Base-by-base conservation (phyloP, 2,113 vertebrate genomes). In the Mormoops blainvillei region DNA sequence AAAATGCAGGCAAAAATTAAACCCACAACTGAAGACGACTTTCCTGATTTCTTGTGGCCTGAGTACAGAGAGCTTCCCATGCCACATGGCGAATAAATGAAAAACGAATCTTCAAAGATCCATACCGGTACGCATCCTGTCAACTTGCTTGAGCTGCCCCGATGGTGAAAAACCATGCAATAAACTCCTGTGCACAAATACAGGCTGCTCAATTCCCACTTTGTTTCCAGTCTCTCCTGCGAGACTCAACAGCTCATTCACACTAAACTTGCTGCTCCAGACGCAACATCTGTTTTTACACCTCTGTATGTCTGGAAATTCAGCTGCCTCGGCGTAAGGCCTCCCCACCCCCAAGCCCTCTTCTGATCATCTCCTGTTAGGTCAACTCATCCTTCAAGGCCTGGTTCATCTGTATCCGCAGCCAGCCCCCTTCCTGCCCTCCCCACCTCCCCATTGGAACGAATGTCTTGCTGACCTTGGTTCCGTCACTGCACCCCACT, bases 131-230 rank as follows among this genome's bases (percentile, higher is more conserved):
- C 16, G 43, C 33, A 80, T 50, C n/a, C 45, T 68, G n/a, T 50
- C 54, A 33, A 58, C 10, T 86, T 6, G 18, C 74, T 4, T 54
- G 45, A 81, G 22, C 74, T 82, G 22, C 33, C 22, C 38, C 0
- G 43, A 41, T 6, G 31, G 93, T 43, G 48, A 10, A 45, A 54
- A 90, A 38, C 28, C 7, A 2, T 15, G 36, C 18, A 26, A 1
- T n/a, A 76, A 19, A 20, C 0, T 1, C 43, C 63, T 22, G 0
- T 0, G 8, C 11, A 13, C 58, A 20, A 56, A 43, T 33, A 50
- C 2, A 54, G 43, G 94, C 68, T 33, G 4, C 19, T 71, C 16
- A 13, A 15, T n/a, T 11, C 38, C 14, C 26, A 9, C 28, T 76
- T 74, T 12, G 19, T 28, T 15, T 19, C 3, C 3, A 22, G 73